phyloP scores from a whole-genome alignment of 2,888 invertebrate species.

The Chrysolina haemoptera region DNA sequence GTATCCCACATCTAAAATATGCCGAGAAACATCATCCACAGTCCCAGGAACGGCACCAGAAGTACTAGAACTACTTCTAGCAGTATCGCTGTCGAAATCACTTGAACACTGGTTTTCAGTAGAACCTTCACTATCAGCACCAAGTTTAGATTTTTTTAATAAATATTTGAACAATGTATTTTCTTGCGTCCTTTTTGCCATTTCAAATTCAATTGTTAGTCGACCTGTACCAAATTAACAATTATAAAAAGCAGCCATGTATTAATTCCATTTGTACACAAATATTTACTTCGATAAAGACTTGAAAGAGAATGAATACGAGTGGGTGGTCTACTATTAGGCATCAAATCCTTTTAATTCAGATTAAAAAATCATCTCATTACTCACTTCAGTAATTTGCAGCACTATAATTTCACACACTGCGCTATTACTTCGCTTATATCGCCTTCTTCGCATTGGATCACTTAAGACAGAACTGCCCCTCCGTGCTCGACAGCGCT shows the following conservation, averaged over 20 bases:
- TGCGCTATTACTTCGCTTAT: conserved; percentile 5
- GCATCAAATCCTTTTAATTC: conserved; percentile 10
- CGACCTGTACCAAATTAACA: background rate
- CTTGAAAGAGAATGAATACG: background rate
- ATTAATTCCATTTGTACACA: conserved; percentile 7
- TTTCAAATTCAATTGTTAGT: no score
- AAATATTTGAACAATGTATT: no score
- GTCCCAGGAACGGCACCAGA: conserved; percentile 30
- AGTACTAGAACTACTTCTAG: conserved; percentile 26
- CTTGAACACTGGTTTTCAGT: conserved; percentile 14
- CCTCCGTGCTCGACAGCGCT: background rate
- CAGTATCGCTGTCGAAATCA: conserved; percentile 27
- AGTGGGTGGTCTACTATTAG: conserved; percentile 4
- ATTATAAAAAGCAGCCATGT: background rate
- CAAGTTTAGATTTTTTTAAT: conserved; percentile 1
- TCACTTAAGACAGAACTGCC: conserved; percentile 1
- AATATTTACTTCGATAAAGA: background rate
- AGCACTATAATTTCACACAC: conserved; percentile 7
- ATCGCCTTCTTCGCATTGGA: background rate
- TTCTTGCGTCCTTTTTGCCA: no score
- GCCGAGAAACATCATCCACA: conserved; percentile 29
- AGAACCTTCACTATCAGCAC: background rate
- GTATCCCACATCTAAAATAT: conserved; percentile 21
- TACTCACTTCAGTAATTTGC: conserved; percentile 3
- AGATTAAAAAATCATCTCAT: background rate